Evolutionary conservation across 2,113 vertebrate species (phyloP), one percentile per base, ranked within the genome.

Genomic region (Eira barbara): DNA sequence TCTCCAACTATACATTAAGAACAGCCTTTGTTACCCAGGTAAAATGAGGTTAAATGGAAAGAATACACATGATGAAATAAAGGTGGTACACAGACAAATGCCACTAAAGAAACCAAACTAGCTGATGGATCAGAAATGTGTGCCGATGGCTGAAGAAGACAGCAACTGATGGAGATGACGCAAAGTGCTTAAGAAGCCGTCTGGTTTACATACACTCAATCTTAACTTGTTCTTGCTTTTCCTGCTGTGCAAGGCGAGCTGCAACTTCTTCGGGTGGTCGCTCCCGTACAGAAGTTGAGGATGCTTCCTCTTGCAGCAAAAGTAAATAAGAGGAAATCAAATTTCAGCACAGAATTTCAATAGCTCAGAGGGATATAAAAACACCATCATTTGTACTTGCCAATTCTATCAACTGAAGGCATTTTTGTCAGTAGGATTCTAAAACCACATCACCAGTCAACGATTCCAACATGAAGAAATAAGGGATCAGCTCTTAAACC

Each of bases 241-340:
- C 99, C 97, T 99, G 99, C 69, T 99, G 98, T 39, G 99, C 99
- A 89, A 99, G 99, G 36, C 99, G 98, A n/a, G 99, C 99, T 0
- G 99, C 97, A 89, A 99, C 99, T 98, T 99, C 99, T 91, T 99
- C 99, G 7, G 99, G 98, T 1, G 99, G 98, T 23, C 99, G 98
- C 94, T 99, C 99, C 88, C 98, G 98, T 85, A 99, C 0, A 79
- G 96, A 97, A 4, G 89, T 49, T 36, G 98, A 84, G 55, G 90
- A 98, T 81, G 98, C 98, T 57, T 98, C 98, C 92, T 97, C 99
- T 99, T 89, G 86, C 83, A 94, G 96, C 82, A 98, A 61, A 97
- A 97, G 89, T 42, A 83, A 98, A 69, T 23, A 97, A 93, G 96
- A 97, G 98, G 87, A 94, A 95, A 98, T 91, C 78, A 23, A 59